Evolutionary conservation across 2,113 vertebrate genomes (phyloP).

Genomic region (Chauna torquata): DNA sequence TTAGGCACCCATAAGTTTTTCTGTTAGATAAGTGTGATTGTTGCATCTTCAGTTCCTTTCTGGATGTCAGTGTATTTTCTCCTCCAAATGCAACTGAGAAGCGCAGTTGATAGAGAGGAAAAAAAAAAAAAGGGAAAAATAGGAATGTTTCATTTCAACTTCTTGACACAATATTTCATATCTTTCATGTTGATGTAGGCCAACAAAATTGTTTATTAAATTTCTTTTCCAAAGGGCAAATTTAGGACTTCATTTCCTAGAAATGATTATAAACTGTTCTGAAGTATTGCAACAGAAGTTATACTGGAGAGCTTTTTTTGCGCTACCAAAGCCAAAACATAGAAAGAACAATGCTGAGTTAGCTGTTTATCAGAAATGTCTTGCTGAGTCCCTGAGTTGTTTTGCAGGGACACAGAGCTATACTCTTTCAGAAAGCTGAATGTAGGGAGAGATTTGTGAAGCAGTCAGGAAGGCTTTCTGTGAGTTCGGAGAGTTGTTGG

Average conservation of each 20-base stretch:
- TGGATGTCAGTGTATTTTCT: background rate
- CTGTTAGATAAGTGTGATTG: background rate
- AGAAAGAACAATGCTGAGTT: background rate
- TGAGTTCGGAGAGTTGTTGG: background rate
- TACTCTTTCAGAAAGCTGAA: background rate
- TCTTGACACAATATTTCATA: background rate
- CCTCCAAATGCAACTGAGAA: background rate
- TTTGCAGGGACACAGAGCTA: background rate
- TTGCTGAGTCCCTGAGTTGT: background rate
- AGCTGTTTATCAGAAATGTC: background rate
- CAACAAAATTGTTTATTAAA: background rate
- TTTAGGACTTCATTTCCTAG: background rate
- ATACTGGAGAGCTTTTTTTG: background rate
- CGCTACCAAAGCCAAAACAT: background rate
- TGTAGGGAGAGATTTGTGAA: background rate
- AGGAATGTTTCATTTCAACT: background rate
- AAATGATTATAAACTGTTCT: background rate
- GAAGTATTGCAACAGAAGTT: background rate
- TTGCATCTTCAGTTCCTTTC: background rate
- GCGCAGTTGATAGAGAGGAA: background rate
- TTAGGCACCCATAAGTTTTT: background rate
- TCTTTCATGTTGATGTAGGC: background rate
- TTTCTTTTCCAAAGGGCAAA: background rate
- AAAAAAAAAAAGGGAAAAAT: background rate
- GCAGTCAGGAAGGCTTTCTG: background rate